Evolutionary conservation across 2,113 vertebrate species (phyloP).

Genomic region (Poeciliopsis prolifica): DNA sequence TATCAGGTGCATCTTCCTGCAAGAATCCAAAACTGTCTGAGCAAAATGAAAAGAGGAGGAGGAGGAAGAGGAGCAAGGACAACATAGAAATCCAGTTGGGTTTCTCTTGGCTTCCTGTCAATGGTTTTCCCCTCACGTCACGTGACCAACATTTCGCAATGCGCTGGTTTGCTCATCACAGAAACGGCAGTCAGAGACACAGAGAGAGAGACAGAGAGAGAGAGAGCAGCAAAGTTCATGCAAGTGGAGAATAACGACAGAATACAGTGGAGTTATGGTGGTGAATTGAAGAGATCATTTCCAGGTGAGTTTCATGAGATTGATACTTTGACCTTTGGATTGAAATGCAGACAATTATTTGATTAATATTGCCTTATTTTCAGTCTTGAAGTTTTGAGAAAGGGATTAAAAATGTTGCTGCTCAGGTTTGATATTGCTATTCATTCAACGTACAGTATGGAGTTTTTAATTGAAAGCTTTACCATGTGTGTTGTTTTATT

Average conservation of each 20-base stretch:
- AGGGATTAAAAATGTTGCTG: background rate
- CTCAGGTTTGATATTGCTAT: background rate
- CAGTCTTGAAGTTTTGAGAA: background rate
- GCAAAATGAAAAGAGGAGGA: background rate
- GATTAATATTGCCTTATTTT: background rate
- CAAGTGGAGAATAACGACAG: background rate
- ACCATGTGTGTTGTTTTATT: background rate
- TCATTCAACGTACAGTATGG: background rate
- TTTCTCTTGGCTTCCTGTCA: background rate
- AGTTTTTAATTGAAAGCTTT: background rate
- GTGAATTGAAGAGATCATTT: background rate
- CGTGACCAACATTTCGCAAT: slow-evolving; percentile 39
- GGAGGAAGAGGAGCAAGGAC: too few species aligned
- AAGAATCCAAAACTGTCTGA: background rate
- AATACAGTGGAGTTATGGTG: background rate
- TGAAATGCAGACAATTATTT: background rate
- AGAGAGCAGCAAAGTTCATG: background rate
- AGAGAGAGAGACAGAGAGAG: too few species aligned
- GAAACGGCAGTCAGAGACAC: background rate
- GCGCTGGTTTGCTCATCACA: background rate
- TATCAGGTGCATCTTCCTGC: background rate
- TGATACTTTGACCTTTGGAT: background rate
- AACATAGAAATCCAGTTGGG: too few species aligned
- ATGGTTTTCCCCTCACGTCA: slow-evolving; percentile 45
- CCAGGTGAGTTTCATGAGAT: slow-evolving; percentile 41